Conservation (phyloP, 2,113 vertebrate genomes). For the Tor tambroides region DNA sequence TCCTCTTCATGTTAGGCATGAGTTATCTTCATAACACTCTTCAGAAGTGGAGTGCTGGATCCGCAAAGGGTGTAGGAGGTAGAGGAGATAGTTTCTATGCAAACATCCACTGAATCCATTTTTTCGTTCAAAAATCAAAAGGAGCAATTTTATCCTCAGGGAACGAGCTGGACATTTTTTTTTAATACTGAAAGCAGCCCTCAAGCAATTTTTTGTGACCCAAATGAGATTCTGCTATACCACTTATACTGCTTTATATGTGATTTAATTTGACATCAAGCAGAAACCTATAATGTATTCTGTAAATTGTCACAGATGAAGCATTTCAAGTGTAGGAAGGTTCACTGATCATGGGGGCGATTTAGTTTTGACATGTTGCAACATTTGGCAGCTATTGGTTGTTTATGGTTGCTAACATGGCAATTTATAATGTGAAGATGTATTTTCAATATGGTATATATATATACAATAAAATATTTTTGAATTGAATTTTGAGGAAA, state of each 20-base stretch:
- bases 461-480: not conserved
- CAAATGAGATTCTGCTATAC: not conserved
- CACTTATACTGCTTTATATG: not conserved
- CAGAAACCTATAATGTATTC: not conserved
- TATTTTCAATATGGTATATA: not conserved
- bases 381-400: not conserved
- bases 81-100: slow-evolving; percentile 14
- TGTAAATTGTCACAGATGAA: not conserved
- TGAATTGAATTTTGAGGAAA: not conserved
- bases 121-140: not conserved
- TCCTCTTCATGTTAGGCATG: slow-evolving; percentile 13
- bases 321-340: not conserved
- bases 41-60: not conserved
- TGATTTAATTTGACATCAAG: not conserved
- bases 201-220: not conserved
- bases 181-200: not conserved
- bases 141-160: not conserved
- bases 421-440: not conserved
- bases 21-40: not conserved
- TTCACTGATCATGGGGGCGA: not conserved
- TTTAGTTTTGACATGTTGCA: not conserved
- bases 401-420: not conserved
- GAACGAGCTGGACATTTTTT: not conserved
- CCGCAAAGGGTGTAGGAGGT: slow-evolving; percentile 46
- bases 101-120: not conserved